A percentile compares a stretch with the other conserved stretches of the same genome.
phyloP scores from a whole-genome alignment of 2,113 vertebrate species.

The Petrocephalus zakoni region DNA sequence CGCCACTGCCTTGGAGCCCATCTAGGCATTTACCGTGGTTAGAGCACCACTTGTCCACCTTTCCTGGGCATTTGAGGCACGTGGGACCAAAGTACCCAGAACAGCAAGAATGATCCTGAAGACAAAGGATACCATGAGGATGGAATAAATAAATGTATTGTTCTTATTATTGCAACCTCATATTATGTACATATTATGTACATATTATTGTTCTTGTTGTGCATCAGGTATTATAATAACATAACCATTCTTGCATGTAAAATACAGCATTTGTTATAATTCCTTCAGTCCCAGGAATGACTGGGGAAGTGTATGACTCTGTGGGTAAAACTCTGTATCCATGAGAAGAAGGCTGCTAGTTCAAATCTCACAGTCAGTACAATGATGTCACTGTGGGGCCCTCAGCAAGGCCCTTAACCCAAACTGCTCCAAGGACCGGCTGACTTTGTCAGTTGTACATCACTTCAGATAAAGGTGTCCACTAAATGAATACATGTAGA shows the following conservation, averaged over 20 bases:
- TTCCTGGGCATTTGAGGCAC: constrained; percentile 85
- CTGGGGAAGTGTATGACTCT: background rate
- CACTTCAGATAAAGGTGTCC: background rate
- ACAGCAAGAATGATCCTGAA: constrained; percentile 78
- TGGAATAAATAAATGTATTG: background rate
- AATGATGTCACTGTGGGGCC: background rate
- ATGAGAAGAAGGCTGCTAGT: background rate
- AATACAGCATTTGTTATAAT: background rate
- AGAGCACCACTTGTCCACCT: constrained; percentile 70
- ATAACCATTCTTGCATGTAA: background rate
- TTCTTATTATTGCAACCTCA: too few species aligned
- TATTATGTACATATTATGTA: too few species aligned
- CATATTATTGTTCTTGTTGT: background rate
- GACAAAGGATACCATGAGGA: constrained; percentile 5
- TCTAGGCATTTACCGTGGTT: constrained; percentile 85
- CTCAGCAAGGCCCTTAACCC: background rate
- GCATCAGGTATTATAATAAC: background rate
- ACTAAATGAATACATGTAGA: background rate
- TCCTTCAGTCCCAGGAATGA: background rate
- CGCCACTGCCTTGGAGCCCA: constrained; percentile 69
- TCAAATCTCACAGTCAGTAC: background rate
- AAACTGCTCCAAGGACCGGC: background rate
- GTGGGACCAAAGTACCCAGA: constrained; percentile 78
- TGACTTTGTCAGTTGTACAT: background rate
- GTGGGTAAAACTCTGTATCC: background rate